Percentiles rank a stretch among this genome's conserved stretches.
Conservation (phyloP, 2,888 invertebrate genomes). For the Synergus laeviventris region DNA sequence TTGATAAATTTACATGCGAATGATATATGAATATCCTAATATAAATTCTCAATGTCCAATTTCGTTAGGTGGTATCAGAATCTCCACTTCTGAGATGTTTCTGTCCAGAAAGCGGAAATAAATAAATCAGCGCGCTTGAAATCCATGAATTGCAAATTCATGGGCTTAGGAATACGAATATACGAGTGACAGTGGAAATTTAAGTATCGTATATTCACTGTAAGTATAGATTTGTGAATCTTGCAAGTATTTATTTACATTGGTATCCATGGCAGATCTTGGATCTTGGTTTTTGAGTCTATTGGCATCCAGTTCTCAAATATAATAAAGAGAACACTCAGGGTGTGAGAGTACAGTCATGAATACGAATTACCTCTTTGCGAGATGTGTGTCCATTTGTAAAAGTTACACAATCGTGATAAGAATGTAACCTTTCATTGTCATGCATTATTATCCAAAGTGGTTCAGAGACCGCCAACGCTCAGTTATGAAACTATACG, state of each 20-base stretch:
- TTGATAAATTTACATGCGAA: slow-evolving; percentile 39
- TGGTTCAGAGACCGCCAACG: background rate
- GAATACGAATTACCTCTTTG: background rate
- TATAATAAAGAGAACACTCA: slow-evolving; percentile 31
- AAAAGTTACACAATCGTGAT: background rate
- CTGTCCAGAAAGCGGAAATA: slow-evolving; percentile 40
- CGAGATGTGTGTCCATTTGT: slow-evolving; percentile 7
- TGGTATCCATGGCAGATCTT: slow-evolving; percentile 22
- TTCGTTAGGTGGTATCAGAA: slow-evolving; percentile 19
- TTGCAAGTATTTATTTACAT: slow-evolving; percentile 32
- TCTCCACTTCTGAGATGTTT: slow-evolving; percentile 34
- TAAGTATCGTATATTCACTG: background rate
- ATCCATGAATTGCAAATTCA: slow-evolving; percentile 38
- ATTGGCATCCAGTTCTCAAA: slow-evolving; percentile 1
- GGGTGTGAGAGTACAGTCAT: slow-evolving; percentile 4
- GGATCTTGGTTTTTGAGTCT: slow-evolving; percentile 20
- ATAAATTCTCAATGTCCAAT: slow-evolving; percentile 40
- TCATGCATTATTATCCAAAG: slow-evolving; percentile 13
- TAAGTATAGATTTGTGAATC: slow-evolving; percentile 13
- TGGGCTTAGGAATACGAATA: background rate
- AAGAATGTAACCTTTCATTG: background rate
- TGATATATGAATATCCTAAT: slow-evolving; percentile 40
- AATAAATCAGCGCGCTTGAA: slow-evolving; percentile 31
- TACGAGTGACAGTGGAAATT: background rate
- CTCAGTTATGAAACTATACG: background rate